These are phyloP conservation scores for Falco punctatus DNA, from an alignment of 2,113 vertebrate genomes.

Conservation along the genomic window DNA sequence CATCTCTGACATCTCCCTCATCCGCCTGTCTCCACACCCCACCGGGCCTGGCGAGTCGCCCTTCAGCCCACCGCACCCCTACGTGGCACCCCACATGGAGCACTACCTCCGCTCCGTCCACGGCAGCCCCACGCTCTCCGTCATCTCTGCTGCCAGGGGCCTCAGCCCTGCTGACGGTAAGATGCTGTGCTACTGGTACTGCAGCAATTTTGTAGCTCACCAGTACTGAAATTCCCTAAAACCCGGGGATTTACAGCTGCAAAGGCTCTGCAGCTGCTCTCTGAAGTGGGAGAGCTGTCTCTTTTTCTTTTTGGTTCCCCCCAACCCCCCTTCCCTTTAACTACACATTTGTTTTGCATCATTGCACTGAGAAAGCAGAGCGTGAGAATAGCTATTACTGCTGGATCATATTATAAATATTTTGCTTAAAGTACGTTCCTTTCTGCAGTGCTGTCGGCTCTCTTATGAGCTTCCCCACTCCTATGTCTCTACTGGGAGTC, in stretches of 20 bases:
- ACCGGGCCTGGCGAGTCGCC: constrained; percentile 83
- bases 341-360: constrained; percentile 72
- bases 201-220: background rate
- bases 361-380: constrained; percentile 59
- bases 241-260: background rate
- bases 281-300: constrained; percentile 53
- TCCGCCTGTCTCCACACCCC: constrained; percentile 90
- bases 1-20: constrained; percentile 95
- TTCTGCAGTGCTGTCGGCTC: background rate
- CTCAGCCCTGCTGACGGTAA: constrained; percentile 95
- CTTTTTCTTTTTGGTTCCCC: background rate
- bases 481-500: background rate
- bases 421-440: constrained; percentile 57
- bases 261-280: constrained; percentile 14
- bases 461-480: background rate
- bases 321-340: background rate
- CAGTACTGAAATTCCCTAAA: background rate
- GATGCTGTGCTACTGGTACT: constrained; percentile 16
- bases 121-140: constrained; percentile 91
- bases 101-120: constrained; percentile 96
- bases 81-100: constrained; percentile 94
- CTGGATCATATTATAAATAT: constrained; percentile 70
- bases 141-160: constrained; percentile 93
- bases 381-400: constrained; percentile 67
- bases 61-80: constrained; percentile 88